These are phyloP conservation scores for Platycheirus albimanus DNA, from an alignment of 2,888 invertebrate species.

Conservation along the genomic window DNA sequence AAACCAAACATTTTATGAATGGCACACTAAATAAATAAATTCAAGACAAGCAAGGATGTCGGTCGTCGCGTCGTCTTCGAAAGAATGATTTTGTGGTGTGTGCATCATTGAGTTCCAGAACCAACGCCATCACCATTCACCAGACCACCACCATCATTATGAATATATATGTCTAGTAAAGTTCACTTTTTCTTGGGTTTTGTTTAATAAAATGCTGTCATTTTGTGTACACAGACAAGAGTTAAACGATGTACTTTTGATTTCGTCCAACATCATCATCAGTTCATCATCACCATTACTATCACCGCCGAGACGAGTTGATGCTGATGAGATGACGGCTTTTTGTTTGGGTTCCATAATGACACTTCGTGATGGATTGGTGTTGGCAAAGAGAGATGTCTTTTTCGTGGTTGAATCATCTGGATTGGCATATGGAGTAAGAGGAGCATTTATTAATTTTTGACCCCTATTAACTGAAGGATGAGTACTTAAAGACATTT, in stretches of 20 bases:
- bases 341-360: slow-evolving; percentile 49
- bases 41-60: background rate
- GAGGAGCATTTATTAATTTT: slow-evolving; percentile 1
- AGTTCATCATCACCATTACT: no score
- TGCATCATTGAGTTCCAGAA: slow-evolving; percentile 12
- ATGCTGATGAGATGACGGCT: slow-evolving; percentile 23
- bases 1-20: slow-evolving; percentile 64
- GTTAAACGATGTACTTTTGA: slow-evolving; percentile 45
- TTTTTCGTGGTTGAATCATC: slow-evolving; percentile 1
- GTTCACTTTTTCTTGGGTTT: slow-evolving; percentile 3
- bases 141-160: background rate
- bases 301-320: slow-evolving; percentile 16
- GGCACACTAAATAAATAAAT: slow-evolving; percentile 37
- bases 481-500: background rate
- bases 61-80: no score
- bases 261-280: slow-evolving; percentile 49
- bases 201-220: slow-evolving; percentile 36
- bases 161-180: background rate
- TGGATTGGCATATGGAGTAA: slow-evolving; percentile 20
- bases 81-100: slow-evolving; percentile 8
- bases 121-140: no score
- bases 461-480: slow-evolving; percentile 1
- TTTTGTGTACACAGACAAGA: slow-evolving; percentile 26
- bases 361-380: slow-evolving; percentile 57
- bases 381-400: slow-evolving; percentile 20